Conservation (phyloP, 1,140 invertebrate genomes). For the Kradibia gibbosae region DNA sequence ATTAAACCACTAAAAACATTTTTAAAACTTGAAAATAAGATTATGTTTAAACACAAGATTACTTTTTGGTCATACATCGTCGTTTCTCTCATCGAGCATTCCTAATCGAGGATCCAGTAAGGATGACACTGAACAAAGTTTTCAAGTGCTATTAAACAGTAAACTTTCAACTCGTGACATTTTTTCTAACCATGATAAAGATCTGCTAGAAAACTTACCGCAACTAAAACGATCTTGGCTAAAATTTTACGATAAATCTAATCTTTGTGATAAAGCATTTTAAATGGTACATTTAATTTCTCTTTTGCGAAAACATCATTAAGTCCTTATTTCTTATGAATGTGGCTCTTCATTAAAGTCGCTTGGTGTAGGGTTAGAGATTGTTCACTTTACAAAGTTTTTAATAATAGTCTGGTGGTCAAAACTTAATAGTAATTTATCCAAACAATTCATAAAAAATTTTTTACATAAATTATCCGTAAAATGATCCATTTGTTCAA, state of each 20-base stretch:
- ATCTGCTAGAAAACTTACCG: not conserved
- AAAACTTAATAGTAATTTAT: not conserved
- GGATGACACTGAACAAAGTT: not conserved
- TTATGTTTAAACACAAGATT: too few relatives aligned
- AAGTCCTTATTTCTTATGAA: not conserved
- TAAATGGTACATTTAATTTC: not conserved
- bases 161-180: conserved; percentile 18
- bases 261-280: not conserved
- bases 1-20: too few relatives aligned
- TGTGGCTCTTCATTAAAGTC: too few relatives aligned
- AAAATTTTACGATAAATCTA: conserved; percentile 1
- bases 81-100: not conserved
- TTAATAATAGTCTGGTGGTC: not conserved
- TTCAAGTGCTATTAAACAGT: conserved; percentile 7
- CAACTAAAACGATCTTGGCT: not conserved
- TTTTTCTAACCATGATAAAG: not conserved
- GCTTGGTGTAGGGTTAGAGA: too few relatives aligned
- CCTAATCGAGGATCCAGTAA: conserved; percentile 10
- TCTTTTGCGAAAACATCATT: not conserved
- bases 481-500: too few relatives aligned
- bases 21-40: not conserved
- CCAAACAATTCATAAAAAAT: too few relatives aligned
- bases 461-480: too few relatives aligned
- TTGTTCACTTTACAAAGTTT: too few relatives aligned
- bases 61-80: not conserved